A percentile compares a stretch with the other conserved stretches of the same genome.
Conservation (phyloP, 2,113 vertebrate species). For the Gnathonemus echidnorhynchus region DNA sequence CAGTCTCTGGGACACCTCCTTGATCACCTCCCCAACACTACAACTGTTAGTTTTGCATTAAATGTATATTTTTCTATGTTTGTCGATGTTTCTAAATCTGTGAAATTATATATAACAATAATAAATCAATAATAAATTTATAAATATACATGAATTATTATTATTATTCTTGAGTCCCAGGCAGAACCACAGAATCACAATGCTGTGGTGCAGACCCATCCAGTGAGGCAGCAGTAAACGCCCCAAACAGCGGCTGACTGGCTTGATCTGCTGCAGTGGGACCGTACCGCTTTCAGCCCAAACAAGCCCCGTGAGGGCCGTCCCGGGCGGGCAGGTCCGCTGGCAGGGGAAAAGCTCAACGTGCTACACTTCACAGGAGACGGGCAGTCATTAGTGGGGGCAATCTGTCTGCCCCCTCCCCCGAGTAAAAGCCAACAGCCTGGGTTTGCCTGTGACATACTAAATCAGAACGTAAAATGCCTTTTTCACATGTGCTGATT, state of each 20-base stretch:
- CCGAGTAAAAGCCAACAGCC: constrained; percentile 25
- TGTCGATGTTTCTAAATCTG: no score
- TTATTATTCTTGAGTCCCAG: not conserved
- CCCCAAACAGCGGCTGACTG: not conserved
- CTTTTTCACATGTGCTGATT: not conserved
- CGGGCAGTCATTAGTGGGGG: constrained; percentile 17
- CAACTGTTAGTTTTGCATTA: not conserved
- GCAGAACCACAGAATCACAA: not conserved
- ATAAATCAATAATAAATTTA: no score
- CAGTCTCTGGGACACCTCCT: not conserved
- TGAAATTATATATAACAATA: no score
- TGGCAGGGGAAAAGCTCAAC: constrained; percentile 39
- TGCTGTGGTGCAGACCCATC: not conserved
- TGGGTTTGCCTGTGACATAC: constrained; percentile 33
- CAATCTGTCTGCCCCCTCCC: constrained; percentile 15
- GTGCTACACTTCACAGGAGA: constrained; percentile 54
- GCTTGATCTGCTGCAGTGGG: not conserved
- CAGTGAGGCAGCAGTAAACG: not conserved
- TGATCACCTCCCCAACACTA: not conserved
- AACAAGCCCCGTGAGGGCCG: constrained; percentile 38
- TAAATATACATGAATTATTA: not conserved
- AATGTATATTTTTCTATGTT: no score
- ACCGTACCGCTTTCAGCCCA: constrained; percentile 30
- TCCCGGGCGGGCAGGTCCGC: constrained; percentile 22
- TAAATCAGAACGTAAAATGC: not conserved